Evolutionary conservation across 2,797 vertebrate species (phyloP), one percentile per base, ranked within the genome.

Genomic region (Distichodus sexfasciatus): DNA sequence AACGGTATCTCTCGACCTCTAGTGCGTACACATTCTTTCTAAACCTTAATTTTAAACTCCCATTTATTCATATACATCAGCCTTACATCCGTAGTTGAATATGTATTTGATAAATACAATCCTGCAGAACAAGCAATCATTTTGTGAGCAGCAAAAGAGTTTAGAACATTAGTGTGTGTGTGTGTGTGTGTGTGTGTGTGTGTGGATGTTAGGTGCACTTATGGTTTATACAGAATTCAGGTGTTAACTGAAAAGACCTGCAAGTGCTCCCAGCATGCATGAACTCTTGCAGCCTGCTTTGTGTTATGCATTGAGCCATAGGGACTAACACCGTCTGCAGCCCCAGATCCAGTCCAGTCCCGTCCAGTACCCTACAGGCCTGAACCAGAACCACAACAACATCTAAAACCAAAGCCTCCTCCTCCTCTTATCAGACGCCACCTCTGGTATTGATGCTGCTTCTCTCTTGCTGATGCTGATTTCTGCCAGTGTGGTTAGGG

Each of bases 221-320:
- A 36, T 17, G 53, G 53, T 53, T 51, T 59, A 70, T 65, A 10
- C 65, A 47, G 1, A 50, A 59, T 55, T 35, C 81, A 83, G 81
- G 66, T 87, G 87, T 90, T 90, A 90, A 92, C 88, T 92, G 91
- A 91, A 93, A 91, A 90, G 90, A 92, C 90, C 90, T 92, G 89
- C 89, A 92, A 91, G 91, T 86, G 89, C 90, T 91, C 87, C 76
- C 73, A 85, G 85, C 85, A 86, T 91, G 91, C 89, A 90, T 92
- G 88, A 53, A 28, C 9, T 40, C 21, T 12, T 24, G 35, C 12
- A 40, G 55, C 36, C 17, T 35, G 23, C 54, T n/a, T 6, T 47
- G 14, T 67, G 29, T 36, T 58, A 28, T 57, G 21, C 50, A 66
- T 67, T 40, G 14, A 44, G 29, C 81, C 92, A 88, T 93, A 91